These are phyloP conservation scores for Forbesichthys papilliferus DNA, from an alignment of 2,113 vertebrate species.

Conservation along the genomic window DNA sequence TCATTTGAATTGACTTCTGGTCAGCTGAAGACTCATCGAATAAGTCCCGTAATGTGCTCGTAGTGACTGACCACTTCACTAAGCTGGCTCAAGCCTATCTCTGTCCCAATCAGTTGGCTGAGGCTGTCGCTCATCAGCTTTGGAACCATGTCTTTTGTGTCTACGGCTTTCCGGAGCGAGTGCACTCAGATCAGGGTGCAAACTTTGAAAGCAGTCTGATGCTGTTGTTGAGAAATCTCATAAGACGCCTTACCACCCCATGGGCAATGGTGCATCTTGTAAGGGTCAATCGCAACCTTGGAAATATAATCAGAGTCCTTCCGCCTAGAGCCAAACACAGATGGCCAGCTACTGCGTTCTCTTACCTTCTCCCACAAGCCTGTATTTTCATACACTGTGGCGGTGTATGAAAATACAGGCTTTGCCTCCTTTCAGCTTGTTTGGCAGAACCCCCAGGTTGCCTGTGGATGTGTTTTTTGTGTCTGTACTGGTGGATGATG, in stretches of 20 bases:
- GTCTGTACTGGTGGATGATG: neutral
- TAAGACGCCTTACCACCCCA: neutral
- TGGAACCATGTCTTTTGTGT: constrained; percentile 5
- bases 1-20: constrained; percentile 16
- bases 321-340: constrained; percentile 5
- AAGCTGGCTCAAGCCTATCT: constrained; percentile 12
- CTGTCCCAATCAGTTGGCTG: constrained; percentile 16
- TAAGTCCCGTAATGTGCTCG: constrained; percentile 6
- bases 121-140: constrained; percentile 3
- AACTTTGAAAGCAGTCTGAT: too few species aligned
- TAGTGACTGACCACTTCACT: constrained; percentile 19
- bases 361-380: constrained; percentile 11
- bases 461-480: constrained; percentile 17
- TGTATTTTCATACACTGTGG: too few species aligned
- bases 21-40: constrained; percentile 6
- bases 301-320: constrained; percentile 4
- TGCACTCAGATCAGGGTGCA: neutral
- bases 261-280: neutral
- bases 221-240: too few species aligned
- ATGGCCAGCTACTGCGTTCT: constrained; percentile 12
- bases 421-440: constrained; percentile 2
- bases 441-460: neutral
- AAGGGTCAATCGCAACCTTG: constrained; percentile 8
- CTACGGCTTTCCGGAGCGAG: neutral
- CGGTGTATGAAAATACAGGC: constrained; percentile 8